Evolutionary conservation across 2,113 vertebrate species (phyloP).

Genomic region (Rhinogobius similis): DNA sequence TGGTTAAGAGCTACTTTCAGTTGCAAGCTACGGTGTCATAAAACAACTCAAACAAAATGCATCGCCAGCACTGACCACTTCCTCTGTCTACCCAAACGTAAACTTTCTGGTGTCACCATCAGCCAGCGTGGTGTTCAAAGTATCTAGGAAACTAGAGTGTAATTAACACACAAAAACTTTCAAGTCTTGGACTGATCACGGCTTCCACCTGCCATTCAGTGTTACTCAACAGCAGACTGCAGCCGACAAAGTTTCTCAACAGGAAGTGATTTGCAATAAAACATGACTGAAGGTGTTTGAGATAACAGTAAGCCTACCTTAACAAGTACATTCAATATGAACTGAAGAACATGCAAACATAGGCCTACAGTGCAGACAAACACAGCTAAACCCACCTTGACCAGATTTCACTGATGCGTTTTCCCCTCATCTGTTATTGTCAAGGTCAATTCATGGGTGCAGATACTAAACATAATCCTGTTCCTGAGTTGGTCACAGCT

Average conservation of each 20-base stretch:
- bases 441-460: not conserved
- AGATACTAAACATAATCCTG: not conserved
- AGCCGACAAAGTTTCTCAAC: slow-evolving; percentile 62
- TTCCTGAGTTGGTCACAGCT: not conserved
- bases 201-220: slow-evolving; percentile 35
- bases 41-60: slow-evolving; percentile 61
- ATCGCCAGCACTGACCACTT: slow-evolving; percentile 78
- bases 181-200: not conserved
- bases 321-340: not conserved
- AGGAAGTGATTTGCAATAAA: slow-evolving; percentile 67
- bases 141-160: slow-evolving; percentile 19
- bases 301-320: slow-evolving; percentile 55
- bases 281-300: slow-evolving; percentile 60
- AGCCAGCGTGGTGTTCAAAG: not conserved
- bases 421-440: not conserved
- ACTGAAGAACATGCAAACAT: not conserved
- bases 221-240: slow-evolving; percentile 26
- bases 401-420: not conserved
- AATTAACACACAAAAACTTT: slow-evolving; percentile 1
- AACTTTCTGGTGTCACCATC: slow-evolving; percentile 15
- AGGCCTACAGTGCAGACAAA: not conserved
- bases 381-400: not conserved
- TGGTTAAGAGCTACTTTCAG: slow-evolving; percentile 66
- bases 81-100: slow-evolving; percentile 53
- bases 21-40: slow-evolving; percentile 36